phyloP scores from a whole-genome alignment of 2,113 vertebrate genomes.

The Cercopithecus mona region DNA sequence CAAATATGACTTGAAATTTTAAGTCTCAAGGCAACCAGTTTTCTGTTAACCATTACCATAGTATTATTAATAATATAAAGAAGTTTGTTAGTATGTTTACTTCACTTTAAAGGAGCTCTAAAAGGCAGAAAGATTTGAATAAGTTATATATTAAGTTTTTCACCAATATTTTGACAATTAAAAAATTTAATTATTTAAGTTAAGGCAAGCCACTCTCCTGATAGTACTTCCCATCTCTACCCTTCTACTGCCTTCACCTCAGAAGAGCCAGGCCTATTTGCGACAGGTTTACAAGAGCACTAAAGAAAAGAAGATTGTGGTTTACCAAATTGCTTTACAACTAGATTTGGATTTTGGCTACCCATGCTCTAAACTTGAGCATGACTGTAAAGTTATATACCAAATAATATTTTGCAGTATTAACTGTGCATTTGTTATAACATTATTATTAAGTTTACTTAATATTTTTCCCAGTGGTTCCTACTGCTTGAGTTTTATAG shows the following conservation, averaged over 20 bases:
- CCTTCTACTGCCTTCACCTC: background rate
- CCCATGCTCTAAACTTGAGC: background rate
- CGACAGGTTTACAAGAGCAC: background rate
- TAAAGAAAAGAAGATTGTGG: background rate
- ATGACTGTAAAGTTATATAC: background rate
- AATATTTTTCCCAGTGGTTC: background rate
- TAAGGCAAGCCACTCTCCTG: background rate
- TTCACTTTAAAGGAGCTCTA: conserved; percentile 10
- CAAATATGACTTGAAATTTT: background rate
- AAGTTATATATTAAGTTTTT: conserved; percentile 20
- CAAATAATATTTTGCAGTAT: background rate
- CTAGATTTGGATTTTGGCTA: background rate
- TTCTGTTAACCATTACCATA: background rate
- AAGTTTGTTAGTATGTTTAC: background rate
- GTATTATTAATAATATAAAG: background rate
- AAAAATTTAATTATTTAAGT: background rate
- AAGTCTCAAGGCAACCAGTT: background rate
- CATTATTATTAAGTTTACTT: background rate
- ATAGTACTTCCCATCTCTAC: background rate
- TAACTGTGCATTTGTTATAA: background rate
- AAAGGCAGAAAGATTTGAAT: conserved; percentile 6
- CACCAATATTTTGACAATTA: background rate
- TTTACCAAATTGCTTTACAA: background rate
- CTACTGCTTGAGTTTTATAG: background rate
- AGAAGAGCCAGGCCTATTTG: background rate